phyloP scores from a whole-genome alignment of 2,113 vertebrate genomes.

The Sander vitreus region DNA sequence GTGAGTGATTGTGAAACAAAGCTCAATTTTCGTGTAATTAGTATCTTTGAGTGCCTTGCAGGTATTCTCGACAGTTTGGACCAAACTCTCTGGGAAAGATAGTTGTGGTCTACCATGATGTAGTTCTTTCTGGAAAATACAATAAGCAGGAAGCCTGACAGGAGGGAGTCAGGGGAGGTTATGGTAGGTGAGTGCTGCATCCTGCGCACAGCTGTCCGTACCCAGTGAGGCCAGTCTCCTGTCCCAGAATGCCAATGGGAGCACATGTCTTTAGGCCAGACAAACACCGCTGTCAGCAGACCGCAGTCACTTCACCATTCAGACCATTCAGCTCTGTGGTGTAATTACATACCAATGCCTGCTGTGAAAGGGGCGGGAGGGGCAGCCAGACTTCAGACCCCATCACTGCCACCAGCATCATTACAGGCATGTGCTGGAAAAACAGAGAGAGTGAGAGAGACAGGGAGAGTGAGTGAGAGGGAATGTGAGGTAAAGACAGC shows the following conservation, averaged over 20 bases:
- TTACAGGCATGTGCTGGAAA: conserved; percentile 58
- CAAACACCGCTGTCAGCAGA: conserved; percentile 69
- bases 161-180: conserved; percentile 32
- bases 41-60: conserved; percentile 47
- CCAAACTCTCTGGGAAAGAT: conserved; percentile 24
- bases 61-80: conserved; percentile 49
- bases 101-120: conserved; percentile 35
- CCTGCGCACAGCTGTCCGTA: conserved; percentile 52
- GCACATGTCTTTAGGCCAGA: conserved; percentile 48
- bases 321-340: conserved; percentile 57
- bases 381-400: conserved; percentile 34
- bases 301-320: conserved; percentile 51
- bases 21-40: conserved; percentile 64
- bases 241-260: conserved; percentile 42
- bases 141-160: conserved; percentile 46
- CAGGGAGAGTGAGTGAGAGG: conserved; percentile 63
- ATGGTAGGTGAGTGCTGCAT: conserved; percentile 44
- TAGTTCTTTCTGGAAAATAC: conserved; percentile 47
- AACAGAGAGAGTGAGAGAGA: conserved; percentile 52
- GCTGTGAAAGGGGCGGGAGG: conserved; percentile 16
- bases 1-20: conserved; percentile 61
- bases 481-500: conserved; percentile 65
- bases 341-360: conserved; percentile 71
- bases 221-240: conserved; percentile 47
- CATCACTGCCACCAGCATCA: conserved; percentile 64